phyloP scores from a whole-genome alignment of 2,888 invertebrate genomes.

The Chorisops tibialis region DNA sequence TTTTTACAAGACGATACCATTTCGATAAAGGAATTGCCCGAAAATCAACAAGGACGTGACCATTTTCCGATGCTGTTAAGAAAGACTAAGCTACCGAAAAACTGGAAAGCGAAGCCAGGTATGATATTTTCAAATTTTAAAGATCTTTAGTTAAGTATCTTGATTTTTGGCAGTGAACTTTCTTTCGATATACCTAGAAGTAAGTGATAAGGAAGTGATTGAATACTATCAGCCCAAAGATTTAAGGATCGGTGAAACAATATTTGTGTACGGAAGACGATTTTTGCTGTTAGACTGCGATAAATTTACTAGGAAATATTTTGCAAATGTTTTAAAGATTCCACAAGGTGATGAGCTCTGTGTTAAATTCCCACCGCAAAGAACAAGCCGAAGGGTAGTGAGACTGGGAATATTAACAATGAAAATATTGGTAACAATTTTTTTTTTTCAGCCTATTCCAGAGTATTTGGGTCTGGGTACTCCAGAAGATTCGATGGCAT shows the following conservation, averaged over 20 bases:
- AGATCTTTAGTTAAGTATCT: slow-evolving; percentile 13
- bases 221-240: slow-evolving; percentile 78
- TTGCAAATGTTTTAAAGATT: slow-evolving; percentile 48
- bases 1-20: slow-evolving; percentile 80
- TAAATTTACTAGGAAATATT: slow-evolving; percentile 74
- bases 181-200: slow-evolving; percentile 67
- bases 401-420: background rate
- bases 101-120: slow-evolving; percentile 63
- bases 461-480: slow-evolving; percentile 57
- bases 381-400: slow-evolving; percentile 36
- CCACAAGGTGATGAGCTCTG: slow-evolving; percentile 41
- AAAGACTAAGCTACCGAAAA: slow-evolving; percentile 73
- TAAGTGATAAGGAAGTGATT: slow-evolving; percentile 66
- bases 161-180: slow-evolving; percentile 54
- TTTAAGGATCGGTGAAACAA: slow-evolving; percentile 69
- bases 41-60: slow-evolving; percentile 70
- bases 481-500: slow-evolving; percentile 73
- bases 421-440: slow-evolving; percentile 14
- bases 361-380: slow-evolving; percentile 43
- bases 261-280: slow-evolving; percentile 65
- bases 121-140: slow-evolving; percentile 35
- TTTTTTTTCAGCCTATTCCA: slow-evolving; percentile 33
- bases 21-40: slow-evolving; percentile 70
- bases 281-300: slow-evolving; percentile 80
- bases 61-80: slow-evolving; percentile 71